Conservation (phyloP, 1,140 invertebrate genomes). For the Armadillidium nasatum region DNA sequence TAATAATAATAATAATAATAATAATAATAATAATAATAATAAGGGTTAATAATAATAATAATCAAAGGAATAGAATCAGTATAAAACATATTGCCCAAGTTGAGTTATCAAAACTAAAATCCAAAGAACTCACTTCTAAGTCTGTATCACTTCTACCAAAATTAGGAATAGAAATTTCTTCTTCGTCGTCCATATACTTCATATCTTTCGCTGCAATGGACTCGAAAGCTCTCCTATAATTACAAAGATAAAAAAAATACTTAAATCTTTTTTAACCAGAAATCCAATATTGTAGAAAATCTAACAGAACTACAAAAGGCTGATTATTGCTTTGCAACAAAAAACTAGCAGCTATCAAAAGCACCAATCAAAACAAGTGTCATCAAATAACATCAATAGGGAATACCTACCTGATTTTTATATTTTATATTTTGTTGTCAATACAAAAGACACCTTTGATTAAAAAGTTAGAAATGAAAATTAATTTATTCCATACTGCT, state of each 20-base stretch:
- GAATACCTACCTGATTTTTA: too few relatives aligned
- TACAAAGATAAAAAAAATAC: background rate
- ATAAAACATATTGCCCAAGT: background rate
- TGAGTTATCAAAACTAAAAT: background rate
- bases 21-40: too few relatives aligned
- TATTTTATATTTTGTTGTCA: too few relatives aligned
- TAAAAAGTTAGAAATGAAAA: too few relatives aligned
- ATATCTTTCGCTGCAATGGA: conserved; percentile 81
- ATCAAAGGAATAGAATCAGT: background rate
- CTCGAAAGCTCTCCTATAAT: conserved; percentile 58
- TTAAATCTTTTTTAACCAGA: background rate
- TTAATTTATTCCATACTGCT: too few relatives aligned
- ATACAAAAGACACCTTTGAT: too few relatives aligned
- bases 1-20: conserved; percentile 13
- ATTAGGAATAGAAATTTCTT: conserved; percentile 65
- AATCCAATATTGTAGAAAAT: too few relatives aligned
- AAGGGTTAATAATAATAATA: too few relatives aligned
- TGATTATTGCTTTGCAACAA: too few relatives aligned
- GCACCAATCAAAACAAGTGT: too few relatives aligned
- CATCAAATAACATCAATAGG: too few relatives aligned
- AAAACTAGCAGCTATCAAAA: background rate
- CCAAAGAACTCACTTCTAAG: conserved; percentile 58
- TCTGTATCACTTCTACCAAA: conserved; percentile 82
- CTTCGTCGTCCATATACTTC: conserved; percentile 68
- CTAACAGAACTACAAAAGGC: too few relatives aligned